Evolutionary conservation across 2,888 invertebrate genomes (phyloP), one percentile per base, ranked within the genome.

Genomic region (Parthenolecanium corni): DNA sequence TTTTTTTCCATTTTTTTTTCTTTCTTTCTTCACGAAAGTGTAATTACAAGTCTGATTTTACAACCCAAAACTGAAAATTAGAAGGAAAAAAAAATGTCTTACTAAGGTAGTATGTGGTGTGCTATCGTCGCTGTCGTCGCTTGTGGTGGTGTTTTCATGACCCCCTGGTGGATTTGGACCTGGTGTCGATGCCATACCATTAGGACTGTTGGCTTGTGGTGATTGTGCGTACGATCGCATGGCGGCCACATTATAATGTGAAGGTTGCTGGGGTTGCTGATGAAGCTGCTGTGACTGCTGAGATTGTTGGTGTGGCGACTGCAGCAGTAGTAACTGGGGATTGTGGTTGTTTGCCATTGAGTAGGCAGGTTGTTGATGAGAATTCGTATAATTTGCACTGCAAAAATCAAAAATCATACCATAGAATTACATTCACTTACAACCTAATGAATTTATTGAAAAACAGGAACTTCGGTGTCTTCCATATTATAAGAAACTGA

Each of bases 61-160:
- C n/a, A n/a, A n/a, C n/a, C n/a, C n/a, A n/a, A n/a, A n/a, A n/a
- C n/a, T n/a, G n/a, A 40, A 40, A 2, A n/a, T 40, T 40, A n/a
- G 2, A n/a, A 12, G 40, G 14, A 40, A 40, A n/a, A n/a, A n/a
- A 44, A 20, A 44, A 44, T 44, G 46, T 16, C 75, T 75, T 68
- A 80, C 80, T 76, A 80, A 78, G 18, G 78, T 79, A 31, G 80
- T 77, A 73, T 85, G 85, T 62, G 85, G 85, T 38, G 81, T 80
- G 74, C 85, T 85, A 72, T 90, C 89, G 75, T 90, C 89, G 69
- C 89, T 89, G 72, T 89, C 89, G 73, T 89, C 89, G 74, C 87
- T 88, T 38, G 89, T 89, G 54, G 85, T 86, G 20, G 76, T 76
- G 64, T 67, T 67, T 64, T 68, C 68, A 46, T 68, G 68, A 20